Conservation (phyloP, 2,797 vertebrate genomes). For the Muscicapa striata region DNA sequence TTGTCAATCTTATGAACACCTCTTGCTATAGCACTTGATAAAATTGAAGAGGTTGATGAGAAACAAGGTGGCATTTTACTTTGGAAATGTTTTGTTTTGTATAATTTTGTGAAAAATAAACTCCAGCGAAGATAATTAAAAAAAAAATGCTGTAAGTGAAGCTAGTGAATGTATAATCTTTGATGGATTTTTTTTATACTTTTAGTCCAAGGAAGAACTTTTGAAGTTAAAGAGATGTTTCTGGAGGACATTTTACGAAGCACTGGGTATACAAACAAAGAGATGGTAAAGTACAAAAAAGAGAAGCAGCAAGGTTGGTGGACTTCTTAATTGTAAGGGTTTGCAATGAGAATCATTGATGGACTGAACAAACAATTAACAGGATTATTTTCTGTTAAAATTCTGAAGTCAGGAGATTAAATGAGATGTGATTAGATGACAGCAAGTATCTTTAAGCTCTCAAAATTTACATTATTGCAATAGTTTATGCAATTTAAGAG, state of each 20-base stretch:
- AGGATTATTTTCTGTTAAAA: neutral
- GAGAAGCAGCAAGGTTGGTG: slow-evolving; percentile 85
- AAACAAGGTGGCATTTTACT: neutral
- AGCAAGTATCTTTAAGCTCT: neutral
- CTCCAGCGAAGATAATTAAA: neutral
- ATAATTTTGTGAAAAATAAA: neutral
- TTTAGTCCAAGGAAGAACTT: slow-evolving; percentile 89
- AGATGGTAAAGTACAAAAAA: slow-evolving; percentile 84
- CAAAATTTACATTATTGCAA: neutral
- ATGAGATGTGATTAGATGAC: neutral
- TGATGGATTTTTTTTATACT: neutral
- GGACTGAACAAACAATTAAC: neutral
- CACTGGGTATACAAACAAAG: slow-evolving; percentile 86
- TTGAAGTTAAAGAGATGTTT: slow-evolving; percentile 74
- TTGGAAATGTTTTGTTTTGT: neutral
- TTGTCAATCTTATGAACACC: fast-evolving
- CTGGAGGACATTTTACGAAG: slow-evolving; percentile 84
- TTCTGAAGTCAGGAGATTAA: neutral
- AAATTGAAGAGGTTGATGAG: neutral
- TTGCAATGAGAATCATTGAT: neutral
- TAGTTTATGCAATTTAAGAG: neutral
- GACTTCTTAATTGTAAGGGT: neutral
- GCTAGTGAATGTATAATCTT: neutral
- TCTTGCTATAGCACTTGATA: neutral
- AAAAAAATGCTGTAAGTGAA: neutral